A percentile compares a stretch with the other conserved stretches of the same genome.
phyloP scores from a whole-genome alignment of 2,797 vertebrate genomes.

The Ceyx erithaca region DNA sequence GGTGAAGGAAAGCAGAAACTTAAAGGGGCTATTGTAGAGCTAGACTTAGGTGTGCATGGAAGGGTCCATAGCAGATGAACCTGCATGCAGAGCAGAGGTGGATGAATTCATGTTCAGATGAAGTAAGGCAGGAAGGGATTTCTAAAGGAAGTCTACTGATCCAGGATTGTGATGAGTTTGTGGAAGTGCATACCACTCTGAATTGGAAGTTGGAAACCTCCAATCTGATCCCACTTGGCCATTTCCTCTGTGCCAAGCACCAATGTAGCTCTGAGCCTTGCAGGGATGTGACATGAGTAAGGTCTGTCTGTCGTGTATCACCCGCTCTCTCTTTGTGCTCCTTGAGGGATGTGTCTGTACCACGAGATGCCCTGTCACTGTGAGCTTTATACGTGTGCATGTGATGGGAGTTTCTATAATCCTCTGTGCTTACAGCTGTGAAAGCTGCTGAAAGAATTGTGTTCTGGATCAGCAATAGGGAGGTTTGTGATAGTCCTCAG shows the following conservation, averaged over 20 bases:
- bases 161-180: not conserved
- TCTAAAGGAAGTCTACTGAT: not conserved
- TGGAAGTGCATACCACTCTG: not conserved
- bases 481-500: not conserved
- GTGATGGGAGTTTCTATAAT: not conserved
- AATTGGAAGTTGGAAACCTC: not conserved
- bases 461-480: not conserved
- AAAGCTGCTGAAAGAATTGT: not conserved
- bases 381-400: not conserved
- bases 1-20: not conserved
- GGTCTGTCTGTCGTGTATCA: fast-evolving
- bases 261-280: not conserved
- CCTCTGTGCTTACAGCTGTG: not conserved
- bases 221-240: not conserved
- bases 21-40: not conserved
- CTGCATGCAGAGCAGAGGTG: not conserved
- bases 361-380: no score
- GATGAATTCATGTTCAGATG: not conserved
- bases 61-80: not conserved
- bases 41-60: not conserved
- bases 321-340: fast-evolving
- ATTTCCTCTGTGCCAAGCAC: not conserved
- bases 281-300: fast-evolving
- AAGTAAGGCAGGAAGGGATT: not conserved
- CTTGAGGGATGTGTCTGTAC: not conserved